Evolutionary conservation across 2,113 vertebrate genomes (phyloP).

Genomic region (Larimichthys polyactis): DNA sequence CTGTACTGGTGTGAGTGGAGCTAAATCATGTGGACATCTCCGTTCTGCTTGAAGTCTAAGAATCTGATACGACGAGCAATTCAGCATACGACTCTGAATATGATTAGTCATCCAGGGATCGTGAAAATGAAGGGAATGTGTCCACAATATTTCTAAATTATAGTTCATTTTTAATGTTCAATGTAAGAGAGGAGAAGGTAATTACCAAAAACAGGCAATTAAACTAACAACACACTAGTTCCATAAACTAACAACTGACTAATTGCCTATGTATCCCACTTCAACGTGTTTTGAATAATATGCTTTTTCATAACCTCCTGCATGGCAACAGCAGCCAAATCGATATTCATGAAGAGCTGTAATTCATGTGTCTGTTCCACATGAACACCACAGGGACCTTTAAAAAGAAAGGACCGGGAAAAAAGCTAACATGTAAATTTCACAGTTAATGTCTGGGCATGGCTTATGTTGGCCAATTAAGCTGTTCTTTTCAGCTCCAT

Average conservation of each 20-base stretch:
- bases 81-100: not conserved
- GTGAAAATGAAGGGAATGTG: not conserved
- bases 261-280: conserved; percentile 58
- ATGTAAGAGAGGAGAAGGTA: conserved; percentile 23
- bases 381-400: conserved; percentile 47
- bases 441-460: conserved; percentile 60
- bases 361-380: conserved; percentile 66
- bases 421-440: conserved; percentile 64
- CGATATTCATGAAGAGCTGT: conserved; percentile 60
- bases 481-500: conserved; percentile 71
- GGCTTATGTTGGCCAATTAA: conserved; percentile 73
- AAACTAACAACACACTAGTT: conserved; percentile 59
- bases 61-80: conserved; percentile 36
- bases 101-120: not conserved
- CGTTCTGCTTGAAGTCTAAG: conserved; percentile 29
- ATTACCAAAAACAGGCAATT: conserved; percentile 64
- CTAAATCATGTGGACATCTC: conserved; percentile 61
- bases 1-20: conserved; percentile 40
- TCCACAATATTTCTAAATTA: conserved; percentile 17
- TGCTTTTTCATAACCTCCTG: conserved; percentile 50
- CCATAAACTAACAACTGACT: conserved; percentile 52
- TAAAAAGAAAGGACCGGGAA: conserved; percentile 45
- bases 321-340: conserved; percentile 62
- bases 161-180: conserved; percentile 7
- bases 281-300: conserved; percentile 65